Conservation (phyloP, 1,140 invertebrate genomes). For the Reticulitermes speratus region DNA sequence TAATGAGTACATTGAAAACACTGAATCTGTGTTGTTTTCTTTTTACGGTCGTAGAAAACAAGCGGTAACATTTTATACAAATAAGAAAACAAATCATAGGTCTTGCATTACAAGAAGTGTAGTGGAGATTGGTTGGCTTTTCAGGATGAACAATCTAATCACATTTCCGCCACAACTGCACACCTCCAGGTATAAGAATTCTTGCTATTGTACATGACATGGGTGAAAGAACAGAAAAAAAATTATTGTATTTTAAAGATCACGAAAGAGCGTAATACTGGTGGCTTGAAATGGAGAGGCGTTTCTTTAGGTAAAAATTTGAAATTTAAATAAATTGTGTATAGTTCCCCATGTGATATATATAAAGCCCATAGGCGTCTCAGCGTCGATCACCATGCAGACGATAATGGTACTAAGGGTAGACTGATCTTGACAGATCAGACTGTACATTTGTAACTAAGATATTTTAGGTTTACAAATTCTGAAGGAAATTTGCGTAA, state of each 20-base stretch:
- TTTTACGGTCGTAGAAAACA: no score
- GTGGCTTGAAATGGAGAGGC: slow-evolving; percentile 1
- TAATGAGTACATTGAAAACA: no score
- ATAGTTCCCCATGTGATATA: not conserved
- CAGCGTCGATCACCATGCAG: not conserved
- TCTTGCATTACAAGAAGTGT: not conserved
- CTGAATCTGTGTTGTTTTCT: no score
- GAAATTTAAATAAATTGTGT: slow-evolving; percentile 15
- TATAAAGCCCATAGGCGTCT: not conserved
- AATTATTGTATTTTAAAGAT: not conserved
- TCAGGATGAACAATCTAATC: not conserved
- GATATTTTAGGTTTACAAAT: no score
- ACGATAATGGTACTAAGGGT: not conserved
- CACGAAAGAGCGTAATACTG: not conserved
- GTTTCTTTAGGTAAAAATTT: not conserved
- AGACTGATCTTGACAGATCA: no score
- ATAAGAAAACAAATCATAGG: no score
- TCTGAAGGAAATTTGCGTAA: no score
- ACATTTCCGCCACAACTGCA: not conserved
- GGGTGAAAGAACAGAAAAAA: not conserved
- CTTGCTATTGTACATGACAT: not conserved
- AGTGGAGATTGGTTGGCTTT: not conserved
- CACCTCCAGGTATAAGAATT: not conserved
- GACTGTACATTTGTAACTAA: no score
- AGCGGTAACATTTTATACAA: no score